Conservation (phyloP, 2,113 vertebrate genomes). For the Aramus guarauna region DNA sequence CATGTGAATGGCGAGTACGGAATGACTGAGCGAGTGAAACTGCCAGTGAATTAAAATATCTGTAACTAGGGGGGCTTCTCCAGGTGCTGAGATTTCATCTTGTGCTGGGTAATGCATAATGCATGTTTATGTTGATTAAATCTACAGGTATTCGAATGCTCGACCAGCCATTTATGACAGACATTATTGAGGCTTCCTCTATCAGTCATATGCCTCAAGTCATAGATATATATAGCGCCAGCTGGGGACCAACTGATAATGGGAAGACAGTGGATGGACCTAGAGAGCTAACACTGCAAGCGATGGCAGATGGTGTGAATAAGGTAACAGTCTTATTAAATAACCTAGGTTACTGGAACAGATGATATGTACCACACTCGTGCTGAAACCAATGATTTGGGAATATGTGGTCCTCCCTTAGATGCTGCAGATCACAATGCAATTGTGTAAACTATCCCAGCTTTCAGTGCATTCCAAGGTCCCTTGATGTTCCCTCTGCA, state of each 20-base stretch:
- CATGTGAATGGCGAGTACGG: not conserved
- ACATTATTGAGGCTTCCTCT: conserved; percentile 97
- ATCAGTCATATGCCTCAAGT: conserved; percentile 99
- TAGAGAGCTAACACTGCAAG: conserved; percentile 94
- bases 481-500: not conserved
- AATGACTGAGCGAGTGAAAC: not conserved
- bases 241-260: conserved; percentile 98
- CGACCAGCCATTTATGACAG: conserved; percentile 98
- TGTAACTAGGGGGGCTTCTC: not conserved
- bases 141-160: conserved; percentile 93
- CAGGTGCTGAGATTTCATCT: not conserved
- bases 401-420: not conserved
- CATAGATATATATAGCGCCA: conserved; percentile 98
- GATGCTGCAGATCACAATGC: not conserved
- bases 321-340: conserved; percentile 77
- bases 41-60: not conserved
- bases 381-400: not conserved
- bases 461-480: not conserved
- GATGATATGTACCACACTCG: not conserved
- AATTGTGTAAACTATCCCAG: not conserved
- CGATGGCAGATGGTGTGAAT: conserved; percentile 97
- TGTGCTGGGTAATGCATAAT: not conserved
- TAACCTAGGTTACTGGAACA: not conserved
- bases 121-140: not conserved
- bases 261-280: conserved; percentile 98